These are phyloP conservation scores for Myzus persicae DNA, from an alignment of 1,140 invertebrate species.

Conservation along the genomic window DNA sequence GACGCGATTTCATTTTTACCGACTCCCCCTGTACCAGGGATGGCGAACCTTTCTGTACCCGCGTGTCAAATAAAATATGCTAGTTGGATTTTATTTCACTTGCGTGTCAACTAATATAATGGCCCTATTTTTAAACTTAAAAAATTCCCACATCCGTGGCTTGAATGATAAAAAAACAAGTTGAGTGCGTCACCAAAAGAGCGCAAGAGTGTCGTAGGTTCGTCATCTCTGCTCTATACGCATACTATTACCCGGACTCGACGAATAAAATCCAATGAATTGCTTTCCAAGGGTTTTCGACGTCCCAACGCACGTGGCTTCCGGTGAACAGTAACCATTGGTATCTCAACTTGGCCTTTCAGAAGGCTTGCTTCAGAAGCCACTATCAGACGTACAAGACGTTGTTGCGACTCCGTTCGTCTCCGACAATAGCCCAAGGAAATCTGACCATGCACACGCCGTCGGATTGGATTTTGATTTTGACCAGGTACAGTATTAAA, in stretches of 20 bases:
- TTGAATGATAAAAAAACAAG: too few relatives aligned
- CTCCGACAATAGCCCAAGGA: constrained; percentile 65
- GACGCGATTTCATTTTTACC: neutral
- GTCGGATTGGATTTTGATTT: constrained; percentile 58
- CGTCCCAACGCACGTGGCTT: constrained; percentile 72
- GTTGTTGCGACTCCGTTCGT: constrained; percentile 43
- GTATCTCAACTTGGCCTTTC: constrained; percentile 66
- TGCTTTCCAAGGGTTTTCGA: constrained; percentile 69
- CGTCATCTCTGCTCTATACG: too few relatives aligned
- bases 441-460: constrained; percentile 61
- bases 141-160: too few relatives aligned
- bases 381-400: constrained; percentile 59
- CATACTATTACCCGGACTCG: neutral
- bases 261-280: neutral
- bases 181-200: too few relatives aligned
- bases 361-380: constrained; percentile 44
- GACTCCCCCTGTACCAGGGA: too few relatives aligned
- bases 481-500: constrained; percentile 55
- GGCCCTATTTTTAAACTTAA: too few relatives aligned
- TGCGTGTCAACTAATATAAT: too few relatives aligned
- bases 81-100: too few relatives aligned
- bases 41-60: too few relatives aligned
- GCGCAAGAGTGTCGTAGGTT: too few relatives aligned
- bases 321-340: constrained; percentile 70
- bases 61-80: too few relatives aligned